Evolutionary conservation across 2,888 invertebrate genomes (phyloP).

Genomic region (Pterostichus niger): DNA sequence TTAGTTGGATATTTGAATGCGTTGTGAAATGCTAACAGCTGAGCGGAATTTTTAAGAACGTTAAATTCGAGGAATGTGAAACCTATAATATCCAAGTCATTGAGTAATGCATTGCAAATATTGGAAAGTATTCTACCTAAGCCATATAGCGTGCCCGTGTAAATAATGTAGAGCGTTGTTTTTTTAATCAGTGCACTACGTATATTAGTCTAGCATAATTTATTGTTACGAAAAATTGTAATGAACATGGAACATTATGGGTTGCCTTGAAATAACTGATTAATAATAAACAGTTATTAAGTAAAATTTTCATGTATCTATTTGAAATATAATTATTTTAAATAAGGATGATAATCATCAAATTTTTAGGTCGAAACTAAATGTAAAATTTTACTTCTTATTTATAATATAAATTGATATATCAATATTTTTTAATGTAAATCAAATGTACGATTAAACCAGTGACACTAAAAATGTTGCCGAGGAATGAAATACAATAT

Average conservation of each 20-base stretch:
- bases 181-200: not conserved
- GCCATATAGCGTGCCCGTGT: not conserved
- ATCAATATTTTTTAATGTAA: too few species aligned
- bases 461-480: too few species aligned
- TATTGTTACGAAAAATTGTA: not conserved
- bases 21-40: constrained; percentile 30
- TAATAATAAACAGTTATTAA: constrained; percentile 18
- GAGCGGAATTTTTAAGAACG: constrained; percentile 41
- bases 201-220: not conserved
- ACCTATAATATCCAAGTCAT: constrained; percentile 54
- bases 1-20: not conserved
- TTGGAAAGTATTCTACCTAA: constrained; percentile 29
- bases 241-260: constrained; percentile 16
- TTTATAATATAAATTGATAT: too few species aligned
- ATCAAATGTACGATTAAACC: too few species aligned
- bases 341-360: too few species aligned
- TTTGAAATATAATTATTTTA: not conserved
- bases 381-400: too few species aligned
- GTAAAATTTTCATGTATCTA: constrained; percentile 4
- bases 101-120: constrained; percentile 62
- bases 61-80: constrained; percentile 61
- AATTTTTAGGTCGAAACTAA: too few species aligned
- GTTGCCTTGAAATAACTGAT: constrained; percentile 9
- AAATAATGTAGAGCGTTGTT: constrained; percentile 33
- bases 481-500: too few species aligned